These are phyloP conservation scores for Callinectes sapidus DNA, from an alignment of 2,888 invertebrate species.

Conservation along the genomic window DNA sequence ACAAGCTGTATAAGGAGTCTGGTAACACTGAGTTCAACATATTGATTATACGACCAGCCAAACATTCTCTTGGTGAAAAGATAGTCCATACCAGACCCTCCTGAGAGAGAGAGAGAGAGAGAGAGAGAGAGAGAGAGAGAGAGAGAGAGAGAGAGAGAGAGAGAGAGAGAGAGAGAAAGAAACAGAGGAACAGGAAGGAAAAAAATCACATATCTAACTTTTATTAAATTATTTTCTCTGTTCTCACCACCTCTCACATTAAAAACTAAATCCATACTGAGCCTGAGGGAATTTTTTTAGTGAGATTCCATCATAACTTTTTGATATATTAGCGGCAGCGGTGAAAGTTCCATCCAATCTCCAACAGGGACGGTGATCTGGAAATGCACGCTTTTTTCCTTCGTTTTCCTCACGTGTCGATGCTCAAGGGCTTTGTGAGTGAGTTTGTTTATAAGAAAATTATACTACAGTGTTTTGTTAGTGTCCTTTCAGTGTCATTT, in stretches of 20 bases:
- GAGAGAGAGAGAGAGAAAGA: background rate
- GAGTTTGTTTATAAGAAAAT: too few species aligned
- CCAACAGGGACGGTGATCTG: background rate
- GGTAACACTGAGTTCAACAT: constrained; percentile 36
- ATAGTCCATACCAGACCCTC: constrained; percentile 35
- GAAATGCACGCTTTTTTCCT: background rate
- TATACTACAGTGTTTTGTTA: too few species aligned
- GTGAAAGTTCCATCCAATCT: background rate
- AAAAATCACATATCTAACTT: background rate
- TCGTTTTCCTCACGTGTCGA: background rate
- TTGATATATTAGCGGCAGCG: constrained; percentile 1
- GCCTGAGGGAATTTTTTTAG: background rate
- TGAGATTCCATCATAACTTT: background rate
- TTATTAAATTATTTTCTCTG: background rate
- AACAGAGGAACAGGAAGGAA: too few species aligned
- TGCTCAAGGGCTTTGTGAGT: too few species aligned
- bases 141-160: background rate
- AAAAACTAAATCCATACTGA: background rate
- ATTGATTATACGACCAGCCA: constrained; percentile 59
- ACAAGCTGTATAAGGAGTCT: background rate
- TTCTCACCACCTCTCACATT: background rate
- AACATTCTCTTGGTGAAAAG: constrained; percentile 52
- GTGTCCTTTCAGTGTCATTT: too few species aligned
- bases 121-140: background rate
- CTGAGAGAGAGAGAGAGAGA: background rate